Conservation (phyloP, 1,140 invertebrate species). For the Proctacanthus coquilletti region DNA sequence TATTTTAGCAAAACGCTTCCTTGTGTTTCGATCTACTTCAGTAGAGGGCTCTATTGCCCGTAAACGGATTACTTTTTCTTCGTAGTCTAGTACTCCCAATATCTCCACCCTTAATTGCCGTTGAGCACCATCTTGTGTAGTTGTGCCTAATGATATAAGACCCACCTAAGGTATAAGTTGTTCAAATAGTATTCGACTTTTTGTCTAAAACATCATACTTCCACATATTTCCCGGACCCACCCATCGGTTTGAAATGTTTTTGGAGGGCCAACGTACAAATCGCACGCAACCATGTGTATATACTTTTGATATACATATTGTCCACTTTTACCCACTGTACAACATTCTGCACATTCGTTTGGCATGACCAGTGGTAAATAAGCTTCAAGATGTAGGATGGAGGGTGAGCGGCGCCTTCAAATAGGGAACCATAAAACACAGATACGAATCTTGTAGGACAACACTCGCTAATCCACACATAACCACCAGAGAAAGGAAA, state of each 20-base stretch:
- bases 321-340: conserved; percentile 74
- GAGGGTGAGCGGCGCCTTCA: conserved; percentile 63
- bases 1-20: conserved; percentile 60
- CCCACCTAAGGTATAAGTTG: conserved; percentile 36
- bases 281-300: conserved; percentile 58
- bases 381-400: conserved; percentile 61
- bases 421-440: conserved; percentile 77
- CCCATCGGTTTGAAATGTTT: conserved; percentile 56
- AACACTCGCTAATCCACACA: conserved; percentile 77
- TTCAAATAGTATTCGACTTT: background rate
- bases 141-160: conserved; percentile 77
- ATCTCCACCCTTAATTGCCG: conserved; percentile 80
- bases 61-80: conserved; percentile 56
- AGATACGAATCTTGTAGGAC: conserved; percentile 64
- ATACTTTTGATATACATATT: conserved; percentile 60
- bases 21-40: conserved; percentile 59
- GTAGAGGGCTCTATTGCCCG: conserved; percentile 64
- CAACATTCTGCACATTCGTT: conserved; percentile 71
- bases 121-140: conserved; percentile 64
- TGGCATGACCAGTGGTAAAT: conserved; percentile 85
- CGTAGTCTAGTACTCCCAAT: conserved; percentile 62
- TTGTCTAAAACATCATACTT: conserved; percentile 34
- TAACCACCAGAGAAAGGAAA: conserved; percentile 77
- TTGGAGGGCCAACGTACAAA: conserved; percentile 62
- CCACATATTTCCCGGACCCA: conserved; percentile 45